These are phyloP conservation scores for Phaenicophaeus curvirostris DNA, from an alignment of 2,797 vertebrate genomes.

Conservation along the genomic window DNA sequence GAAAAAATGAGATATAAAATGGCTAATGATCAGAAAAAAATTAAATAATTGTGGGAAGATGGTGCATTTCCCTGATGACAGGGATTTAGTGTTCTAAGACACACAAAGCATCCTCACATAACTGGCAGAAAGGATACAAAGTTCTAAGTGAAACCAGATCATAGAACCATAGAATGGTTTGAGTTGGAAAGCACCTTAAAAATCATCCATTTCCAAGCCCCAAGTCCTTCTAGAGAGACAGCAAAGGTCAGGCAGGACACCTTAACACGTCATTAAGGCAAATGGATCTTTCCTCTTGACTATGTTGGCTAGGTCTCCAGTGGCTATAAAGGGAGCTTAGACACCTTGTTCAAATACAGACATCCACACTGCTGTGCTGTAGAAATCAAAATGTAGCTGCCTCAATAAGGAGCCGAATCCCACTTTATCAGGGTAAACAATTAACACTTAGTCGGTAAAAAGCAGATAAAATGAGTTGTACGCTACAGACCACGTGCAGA, in stretches of 20 bases:
- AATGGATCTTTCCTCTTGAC: background rate
- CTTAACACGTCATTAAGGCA: background rate
- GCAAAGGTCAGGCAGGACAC: background rate
- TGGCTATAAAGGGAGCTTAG: background rate
- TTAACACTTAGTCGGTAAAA: background rate
- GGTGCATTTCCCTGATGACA: background rate
- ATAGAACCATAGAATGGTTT: no score
- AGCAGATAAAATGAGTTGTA: rapidly evolving
- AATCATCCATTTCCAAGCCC: no score
- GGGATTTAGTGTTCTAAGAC: background rate
- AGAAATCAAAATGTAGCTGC: background rate
- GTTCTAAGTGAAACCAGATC: background rate
- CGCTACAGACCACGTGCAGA: background rate
- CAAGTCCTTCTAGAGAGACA: background rate
- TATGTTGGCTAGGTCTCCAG: background rate
- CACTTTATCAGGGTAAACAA: background rate
- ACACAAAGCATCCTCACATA: rapidly evolving
- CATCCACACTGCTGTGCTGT: rapidly evolving
- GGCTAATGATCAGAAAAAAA: background rate
- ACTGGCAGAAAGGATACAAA: background rate
- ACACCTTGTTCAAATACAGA: background rate
- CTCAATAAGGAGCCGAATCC: background rate
- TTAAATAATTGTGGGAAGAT: background rate
- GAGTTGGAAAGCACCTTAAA: no score
- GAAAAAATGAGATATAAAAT: background rate